These are phyloP conservation scores for Laterallus jamaicensis DNA, from an alignment of 2,113 vertebrate genomes.

Conservation along the genomic window DNA sequence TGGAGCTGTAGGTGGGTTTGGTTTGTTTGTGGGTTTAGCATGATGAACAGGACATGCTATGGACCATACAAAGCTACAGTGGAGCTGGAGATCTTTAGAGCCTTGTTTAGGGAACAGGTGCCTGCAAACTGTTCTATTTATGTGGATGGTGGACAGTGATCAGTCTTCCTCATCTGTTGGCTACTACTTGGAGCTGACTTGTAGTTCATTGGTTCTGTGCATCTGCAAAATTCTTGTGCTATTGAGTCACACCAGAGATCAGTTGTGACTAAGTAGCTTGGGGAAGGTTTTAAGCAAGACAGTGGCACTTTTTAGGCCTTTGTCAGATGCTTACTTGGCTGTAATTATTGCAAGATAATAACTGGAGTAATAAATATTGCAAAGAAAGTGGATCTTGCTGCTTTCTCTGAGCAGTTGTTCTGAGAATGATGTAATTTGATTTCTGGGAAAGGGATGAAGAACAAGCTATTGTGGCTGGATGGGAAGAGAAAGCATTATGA, in stretches of 20 bases:
- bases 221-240: neutral
- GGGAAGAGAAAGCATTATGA: neutral
- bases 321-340: neutral
- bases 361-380: conserved; percentile 1
- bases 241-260: neutral
- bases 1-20: neutral
- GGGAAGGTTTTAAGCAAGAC: neutral
- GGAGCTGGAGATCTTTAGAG: neutral
- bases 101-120: neutral
- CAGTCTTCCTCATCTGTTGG: neutral
- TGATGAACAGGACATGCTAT: rapidly evolving
- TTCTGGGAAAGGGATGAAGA: neutral
- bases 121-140: neutral
- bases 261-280: neutral
- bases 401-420: neutral
- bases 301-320: neutral
- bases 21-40: neutral
- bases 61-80: rapidly evolving
- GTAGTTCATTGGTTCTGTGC: neutral
- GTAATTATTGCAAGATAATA: neutral
- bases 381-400: neutral
- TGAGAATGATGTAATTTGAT: neutral
- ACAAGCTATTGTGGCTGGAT: neutral
- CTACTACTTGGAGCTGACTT: neutral
- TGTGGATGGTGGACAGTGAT: neutral